These are phyloP conservation scores for Patiria pectinifera DNA, from an alignment of 53 echinoderm and acorn worm genomes.

Conservation along the genomic window DNA sequence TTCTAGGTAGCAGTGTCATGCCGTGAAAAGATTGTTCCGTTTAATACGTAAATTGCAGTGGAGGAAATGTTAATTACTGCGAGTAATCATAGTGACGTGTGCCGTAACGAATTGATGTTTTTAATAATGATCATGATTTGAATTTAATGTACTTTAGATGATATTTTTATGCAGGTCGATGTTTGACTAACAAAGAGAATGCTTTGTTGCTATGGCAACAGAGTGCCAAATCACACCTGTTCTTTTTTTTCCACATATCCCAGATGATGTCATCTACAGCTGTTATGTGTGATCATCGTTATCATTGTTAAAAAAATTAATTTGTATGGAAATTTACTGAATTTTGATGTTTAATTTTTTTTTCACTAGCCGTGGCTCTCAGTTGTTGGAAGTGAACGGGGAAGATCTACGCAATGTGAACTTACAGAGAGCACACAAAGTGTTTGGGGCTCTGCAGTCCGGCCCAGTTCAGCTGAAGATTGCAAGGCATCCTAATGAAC, in stretches of 20 bases:
- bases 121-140: no score
- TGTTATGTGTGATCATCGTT: not conserved
- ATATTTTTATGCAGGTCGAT: not conserved
- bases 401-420: constrained; percentile 82
- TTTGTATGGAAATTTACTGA: not conserved
- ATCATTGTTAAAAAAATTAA: not conserved
- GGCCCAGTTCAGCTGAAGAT: constrained; percentile 87
- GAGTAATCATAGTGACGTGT: no score
- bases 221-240: not conserved
- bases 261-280: not conserved
- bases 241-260: not conserved
- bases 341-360: not conserved
- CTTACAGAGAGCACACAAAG: constrained; percentile 80
- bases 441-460: constrained; percentile 80
- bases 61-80: no score
- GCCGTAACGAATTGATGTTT: no score
- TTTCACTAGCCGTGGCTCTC: constrained; percentile 82
- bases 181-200: not conserved
- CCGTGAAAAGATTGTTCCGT: no score
- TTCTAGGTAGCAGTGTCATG: no score
- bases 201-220: not conserved
- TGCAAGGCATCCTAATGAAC: constrained; percentile 72
- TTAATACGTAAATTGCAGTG: no score
- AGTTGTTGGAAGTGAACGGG: constrained; percentile 90
- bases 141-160: no score